These are phyloP conservation scores for Mesochorus sp. DNA, from an alignment of 2,888 invertebrate species.

Conservation along the genomic window DNA sequence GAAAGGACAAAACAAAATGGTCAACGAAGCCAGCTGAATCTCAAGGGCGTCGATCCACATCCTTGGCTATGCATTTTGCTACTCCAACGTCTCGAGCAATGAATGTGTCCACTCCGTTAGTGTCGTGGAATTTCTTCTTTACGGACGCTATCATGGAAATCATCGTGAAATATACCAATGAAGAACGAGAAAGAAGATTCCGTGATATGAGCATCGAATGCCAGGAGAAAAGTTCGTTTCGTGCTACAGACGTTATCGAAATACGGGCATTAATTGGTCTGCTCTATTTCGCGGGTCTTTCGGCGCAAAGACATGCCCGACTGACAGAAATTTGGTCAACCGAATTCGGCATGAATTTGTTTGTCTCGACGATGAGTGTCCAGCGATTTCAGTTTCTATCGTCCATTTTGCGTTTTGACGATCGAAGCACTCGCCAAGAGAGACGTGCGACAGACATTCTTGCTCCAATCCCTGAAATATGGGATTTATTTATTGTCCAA, in stretches of 20 bases:
- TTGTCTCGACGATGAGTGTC: background rate
- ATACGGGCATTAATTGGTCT: background rate
- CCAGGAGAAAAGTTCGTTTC: background rate
- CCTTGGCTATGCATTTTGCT: background rate
- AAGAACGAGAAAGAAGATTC: background rate
- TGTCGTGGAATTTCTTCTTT: background rate
- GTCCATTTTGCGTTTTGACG: slow-evolving; percentile 25
- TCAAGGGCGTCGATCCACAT: background rate
- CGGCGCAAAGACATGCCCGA: background rate
- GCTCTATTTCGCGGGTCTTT: background rate
- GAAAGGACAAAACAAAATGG: background rate
- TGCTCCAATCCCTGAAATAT: slow-evolving; percentile 17
- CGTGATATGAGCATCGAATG: background rate
- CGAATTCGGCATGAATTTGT: background rate
- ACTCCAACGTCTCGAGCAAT: background rate
- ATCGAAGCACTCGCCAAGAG: slow-evolving; percentile 21
- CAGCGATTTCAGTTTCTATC: background rate
- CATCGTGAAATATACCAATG: background rate
- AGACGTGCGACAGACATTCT: slow-evolving; percentile 23
- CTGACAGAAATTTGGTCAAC: background rate
- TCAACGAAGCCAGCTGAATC: background rate
- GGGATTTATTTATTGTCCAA: slow-evolving; percentile 20
- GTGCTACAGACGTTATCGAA: background rate
- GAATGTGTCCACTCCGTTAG: background rate
- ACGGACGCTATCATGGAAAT: background rate